A percentile compares a stretch with the other conserved stretches of the same genome.
phyloP scores from a whole-genome alignment of 2,797 vertebrate genomes.

The Eidolon dupreanum region DNA sequence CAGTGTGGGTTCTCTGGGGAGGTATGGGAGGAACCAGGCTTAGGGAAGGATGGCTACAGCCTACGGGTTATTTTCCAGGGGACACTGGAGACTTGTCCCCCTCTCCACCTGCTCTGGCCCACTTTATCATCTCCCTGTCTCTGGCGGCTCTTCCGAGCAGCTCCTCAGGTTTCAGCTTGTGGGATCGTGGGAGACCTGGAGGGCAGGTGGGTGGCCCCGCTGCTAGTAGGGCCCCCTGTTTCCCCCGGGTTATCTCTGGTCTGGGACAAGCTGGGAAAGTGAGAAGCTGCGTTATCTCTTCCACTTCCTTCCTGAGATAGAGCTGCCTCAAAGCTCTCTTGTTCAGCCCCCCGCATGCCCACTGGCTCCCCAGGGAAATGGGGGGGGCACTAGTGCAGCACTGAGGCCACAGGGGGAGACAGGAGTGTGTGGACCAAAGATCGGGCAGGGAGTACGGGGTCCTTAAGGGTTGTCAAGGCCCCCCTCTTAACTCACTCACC shows the following conservation, averaged over 20 bases:
- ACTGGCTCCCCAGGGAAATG: background rate
- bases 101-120: background rate
- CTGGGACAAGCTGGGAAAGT: slow-evolving; percentile 80
- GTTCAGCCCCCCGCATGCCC: slow-evolving; percentile 68
- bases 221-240: background rate
- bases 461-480: no score
- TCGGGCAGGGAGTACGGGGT: background rate
- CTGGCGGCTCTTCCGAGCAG: slow-evolving; percentile 64
- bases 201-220: slow-evolving; percentile 16
- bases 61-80: background rate
- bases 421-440: background rate
- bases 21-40: background rate
- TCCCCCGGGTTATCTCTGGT: slow-evolving; percentile 77
- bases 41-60: background rate
- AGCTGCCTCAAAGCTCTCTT: slow-evolving; percentile 83
- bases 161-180: slow-evolving; percentile 74
- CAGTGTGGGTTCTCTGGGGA: background rate
- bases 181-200: background rate
- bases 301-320: slow-evolving; percentile 84
- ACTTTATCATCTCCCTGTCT: slow-evolving; percentile 68
- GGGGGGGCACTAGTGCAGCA: background rate
- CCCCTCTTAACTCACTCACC: background rate
- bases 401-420: background rate
- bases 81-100: background rate
- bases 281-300: slow-evolving; percentile 86